Evolutionary conservation across 2,888 invertebrate genomes (phyloP).

Genomic region (Seira sanloemensis): DNA sequence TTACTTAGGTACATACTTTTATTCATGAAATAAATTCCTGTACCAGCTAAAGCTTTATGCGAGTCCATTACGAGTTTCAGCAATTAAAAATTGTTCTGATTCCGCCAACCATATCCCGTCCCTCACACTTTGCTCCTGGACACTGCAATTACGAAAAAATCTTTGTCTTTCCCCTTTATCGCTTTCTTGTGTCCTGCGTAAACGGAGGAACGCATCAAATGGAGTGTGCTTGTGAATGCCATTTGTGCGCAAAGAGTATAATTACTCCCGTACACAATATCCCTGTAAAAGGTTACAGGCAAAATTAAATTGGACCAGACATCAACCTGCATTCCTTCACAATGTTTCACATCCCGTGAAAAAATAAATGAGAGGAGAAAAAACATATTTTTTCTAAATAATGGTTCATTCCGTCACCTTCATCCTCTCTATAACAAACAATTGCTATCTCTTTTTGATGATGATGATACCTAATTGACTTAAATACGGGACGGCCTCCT

Average conservation of each 20-base stretch:
- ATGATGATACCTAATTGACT: not conserved
- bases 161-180: no score
- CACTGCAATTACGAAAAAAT: no score
- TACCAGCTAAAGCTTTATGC: no score
- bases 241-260: not conserved
- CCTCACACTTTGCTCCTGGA: no score
- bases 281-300: conserved; percentile 13
- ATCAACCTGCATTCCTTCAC: not conserved
- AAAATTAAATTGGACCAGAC: conserved; percentile 6
- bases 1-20: no score
- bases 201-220: no score
- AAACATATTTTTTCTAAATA: not conserved
- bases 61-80: no score
- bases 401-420: not conserved
- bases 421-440: not conserved
- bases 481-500: not conserved
- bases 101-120: no score
- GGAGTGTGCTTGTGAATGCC: not conserved
- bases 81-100: no score
- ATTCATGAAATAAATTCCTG: no score
- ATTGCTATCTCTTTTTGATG: not conserved
- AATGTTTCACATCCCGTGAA: conserved; percentile 16
- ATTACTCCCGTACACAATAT: not conserved
- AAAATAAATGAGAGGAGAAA: not conserved
- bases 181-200: not conserved